These are phyloP conservation scores for Noctua fimbriata DNA, from an alignment of 2,888 invertebrate genomes.

Conservation along the genomic window DNA sequence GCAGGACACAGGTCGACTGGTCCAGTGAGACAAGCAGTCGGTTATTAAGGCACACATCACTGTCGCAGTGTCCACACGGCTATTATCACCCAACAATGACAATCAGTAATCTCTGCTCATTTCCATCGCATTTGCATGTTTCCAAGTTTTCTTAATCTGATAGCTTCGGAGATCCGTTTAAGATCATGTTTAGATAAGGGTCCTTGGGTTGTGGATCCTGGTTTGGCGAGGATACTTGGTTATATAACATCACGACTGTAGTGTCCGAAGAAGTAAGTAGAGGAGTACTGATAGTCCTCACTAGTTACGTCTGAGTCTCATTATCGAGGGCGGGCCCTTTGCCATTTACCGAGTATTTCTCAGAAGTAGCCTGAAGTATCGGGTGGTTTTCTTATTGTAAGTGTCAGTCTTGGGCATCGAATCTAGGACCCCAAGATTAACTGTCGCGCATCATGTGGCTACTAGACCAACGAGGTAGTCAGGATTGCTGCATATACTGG, in stretches of 20 bases:
- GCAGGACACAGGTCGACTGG: conserved; percentile 42
- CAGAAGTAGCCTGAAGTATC: neutral
- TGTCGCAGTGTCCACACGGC: conserved; percentile 43
- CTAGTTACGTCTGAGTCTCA: neutral
- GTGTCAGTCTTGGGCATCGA: neutral
- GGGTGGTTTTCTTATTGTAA: neutral
- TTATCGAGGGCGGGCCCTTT: too few species aligned
- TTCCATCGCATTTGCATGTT: conserved; percentile 61
- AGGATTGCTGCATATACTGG: neutral
- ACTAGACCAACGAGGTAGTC: neutral
- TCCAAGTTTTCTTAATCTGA: conserved; percentile 48
- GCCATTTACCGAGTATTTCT: neutral
- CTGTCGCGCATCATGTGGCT: neutral
- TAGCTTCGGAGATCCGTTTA: conserved; percentile 39
- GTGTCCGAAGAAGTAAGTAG: neutral
- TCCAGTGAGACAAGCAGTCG: neutral
- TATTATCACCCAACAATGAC: conserved; percentile 46
- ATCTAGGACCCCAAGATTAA: neutral
- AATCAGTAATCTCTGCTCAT: conserved; percentile 64
- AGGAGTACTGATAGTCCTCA: too few species aligned
- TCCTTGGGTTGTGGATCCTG: conserved; percentile 25
- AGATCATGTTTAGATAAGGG: conserved; percentile 31
- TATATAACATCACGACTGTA: neutral
- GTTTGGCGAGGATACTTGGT: neutral
- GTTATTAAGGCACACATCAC: conserved; percentile 46